Conservation (phyloP, 2,797 vertebrate species). For the Sphenopsis melanotis region DNA sequence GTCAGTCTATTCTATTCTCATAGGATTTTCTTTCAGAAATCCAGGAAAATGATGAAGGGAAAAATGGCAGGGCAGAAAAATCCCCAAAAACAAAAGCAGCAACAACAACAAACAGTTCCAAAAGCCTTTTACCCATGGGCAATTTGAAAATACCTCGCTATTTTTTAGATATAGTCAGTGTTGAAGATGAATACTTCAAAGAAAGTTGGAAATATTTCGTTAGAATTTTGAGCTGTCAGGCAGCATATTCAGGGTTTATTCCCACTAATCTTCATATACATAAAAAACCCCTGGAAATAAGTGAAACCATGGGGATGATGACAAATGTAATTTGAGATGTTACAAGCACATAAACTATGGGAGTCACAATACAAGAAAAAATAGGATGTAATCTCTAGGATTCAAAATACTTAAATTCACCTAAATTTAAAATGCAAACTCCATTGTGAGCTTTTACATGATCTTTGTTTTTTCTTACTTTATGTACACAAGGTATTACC, state of each 20-base stretch:
- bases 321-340: not conserved
- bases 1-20: not conserved
- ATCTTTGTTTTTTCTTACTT: not conserved
- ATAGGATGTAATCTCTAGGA: not conserved
- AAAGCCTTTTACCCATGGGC: not conserved
- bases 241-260: not conserved
- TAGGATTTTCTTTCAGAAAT: constrained; percentile 29
- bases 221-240: not conserved
- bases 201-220: not conserved
- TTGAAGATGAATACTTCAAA: not conserved
- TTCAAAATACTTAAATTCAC: not conserved
- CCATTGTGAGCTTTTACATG: not conserved
- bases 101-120: not conserved
- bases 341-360: not conserved
- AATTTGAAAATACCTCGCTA: constrained; percentile 7
- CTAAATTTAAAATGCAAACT: not conserved
- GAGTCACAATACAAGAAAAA: not conserved
- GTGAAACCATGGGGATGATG: not conserved
- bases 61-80: not conserved
- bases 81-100: not conserved
- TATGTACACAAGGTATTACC: not conserved
- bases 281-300: not conserved
- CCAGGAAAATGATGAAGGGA: constrained; percentile 31
- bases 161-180: not conserved
- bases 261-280: not conserved